Evolutionary conservation across 2,113 vertebrate genomes (phyloP).

Genomic region (Epinephelus moara): DNA sequence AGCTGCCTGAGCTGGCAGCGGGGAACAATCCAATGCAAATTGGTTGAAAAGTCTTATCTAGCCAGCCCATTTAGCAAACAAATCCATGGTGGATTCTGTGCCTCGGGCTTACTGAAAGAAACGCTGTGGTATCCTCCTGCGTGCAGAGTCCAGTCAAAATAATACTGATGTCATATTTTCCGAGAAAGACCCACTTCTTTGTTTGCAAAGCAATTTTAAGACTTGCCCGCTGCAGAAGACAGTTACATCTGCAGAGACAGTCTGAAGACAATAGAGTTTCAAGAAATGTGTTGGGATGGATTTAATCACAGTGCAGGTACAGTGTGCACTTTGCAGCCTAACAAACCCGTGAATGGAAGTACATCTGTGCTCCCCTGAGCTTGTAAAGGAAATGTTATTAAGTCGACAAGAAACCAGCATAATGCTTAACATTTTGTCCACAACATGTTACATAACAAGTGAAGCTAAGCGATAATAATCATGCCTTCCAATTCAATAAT

Average conservation of each 20-base stretch:
- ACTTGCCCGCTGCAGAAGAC: constrained; percentile 24
- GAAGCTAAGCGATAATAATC: not conserved
- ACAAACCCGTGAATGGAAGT: constrained; percentile 11
- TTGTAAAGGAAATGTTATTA: not conserved
- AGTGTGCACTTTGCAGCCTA: not conserved
- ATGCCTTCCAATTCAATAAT: not conserved
- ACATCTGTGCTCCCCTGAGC: constrained; percentile 1
- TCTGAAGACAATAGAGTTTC: constrained; percentile 8
- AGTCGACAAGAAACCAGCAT: not conserved
- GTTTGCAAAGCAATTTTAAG: constrained; percentile 35
- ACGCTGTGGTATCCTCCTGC: constrained; percentile 13
- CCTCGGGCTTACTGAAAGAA: constrained; percentile 27
- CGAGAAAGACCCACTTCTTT: constrained; percentile 14
- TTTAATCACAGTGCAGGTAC: constrained; percentile 1
- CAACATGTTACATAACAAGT: constrained; percentile 12
- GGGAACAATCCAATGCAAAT: constrained; percentile 50
- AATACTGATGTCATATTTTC: constrained; percentile 45
- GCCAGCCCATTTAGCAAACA: constrained; percentile 69
- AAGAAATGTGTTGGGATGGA: constrained; percentile 4
- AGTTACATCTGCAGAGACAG: not conserved
- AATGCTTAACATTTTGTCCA: not conserved
- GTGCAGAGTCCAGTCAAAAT: constrained; percentile 44
- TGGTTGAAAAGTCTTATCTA: constrained; percentile 53
- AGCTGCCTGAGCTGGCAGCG: constrained; percentile 50
- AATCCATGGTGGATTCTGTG: constrained; percentile 27